Evolutionary conservation across 2,888 invertebrate species (phyloP).

Genomic region (Timandra comae): DNA sequence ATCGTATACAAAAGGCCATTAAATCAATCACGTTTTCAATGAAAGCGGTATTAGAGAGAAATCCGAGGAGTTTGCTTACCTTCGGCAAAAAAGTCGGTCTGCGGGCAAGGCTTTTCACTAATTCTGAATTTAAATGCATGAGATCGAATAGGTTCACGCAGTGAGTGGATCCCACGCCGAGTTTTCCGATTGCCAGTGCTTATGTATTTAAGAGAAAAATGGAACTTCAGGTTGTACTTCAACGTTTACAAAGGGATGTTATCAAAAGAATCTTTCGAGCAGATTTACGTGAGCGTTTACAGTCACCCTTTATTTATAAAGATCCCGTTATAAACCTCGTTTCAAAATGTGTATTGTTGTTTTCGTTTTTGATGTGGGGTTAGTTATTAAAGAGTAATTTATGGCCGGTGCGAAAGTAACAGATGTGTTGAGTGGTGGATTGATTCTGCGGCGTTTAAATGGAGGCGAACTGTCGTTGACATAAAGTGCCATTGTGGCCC

Average conservation of each 20-base stretch:
- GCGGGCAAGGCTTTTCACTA: constrained; percentile 64
- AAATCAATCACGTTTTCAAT: constrained; percentile 67
- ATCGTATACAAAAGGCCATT: constrained; percentile 43
- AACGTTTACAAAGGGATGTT: constrained; percentile 46
- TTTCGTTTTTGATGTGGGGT: constrained; percentile 24
- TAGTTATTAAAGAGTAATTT: constrained; percentile 37
- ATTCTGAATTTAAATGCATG: constrained; percentile 77
- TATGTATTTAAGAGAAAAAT: constrained; percentile 66
- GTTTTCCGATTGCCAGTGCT: constrained; percentile 62
- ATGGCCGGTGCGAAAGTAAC: constrained; percentile 52
- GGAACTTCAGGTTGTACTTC: constrained; percentile 43
- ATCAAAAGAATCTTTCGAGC: constrained; percentile 45
- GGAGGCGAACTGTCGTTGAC: constrained; percentile 55
- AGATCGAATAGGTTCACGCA: constrained; percentile 71
- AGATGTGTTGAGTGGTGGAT: constrained; percentile 56
- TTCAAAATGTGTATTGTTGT: constrained; percentile 23
- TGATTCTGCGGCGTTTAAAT: constrained; percentile 49
- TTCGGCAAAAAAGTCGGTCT: constrained; percentile 53
- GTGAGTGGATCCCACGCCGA: constrained; percentile 49
- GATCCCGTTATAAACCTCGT: constrained; percentile 27
- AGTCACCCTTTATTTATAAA: constrained; percentile 30
- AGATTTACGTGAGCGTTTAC: constrained; percentile 39
- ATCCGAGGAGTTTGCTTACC: constrained; percentile 57
- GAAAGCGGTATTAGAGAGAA: constrained; percentile 51
- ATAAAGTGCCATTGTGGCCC: constrained; percentile 60